A percentile compares a stretch with the other conserved stretches of the same genome.
Evolutionary conservation across 1,140 invertebrate genomes (phyloP).

Genomic region (Ectropis grisescens): DNA sequence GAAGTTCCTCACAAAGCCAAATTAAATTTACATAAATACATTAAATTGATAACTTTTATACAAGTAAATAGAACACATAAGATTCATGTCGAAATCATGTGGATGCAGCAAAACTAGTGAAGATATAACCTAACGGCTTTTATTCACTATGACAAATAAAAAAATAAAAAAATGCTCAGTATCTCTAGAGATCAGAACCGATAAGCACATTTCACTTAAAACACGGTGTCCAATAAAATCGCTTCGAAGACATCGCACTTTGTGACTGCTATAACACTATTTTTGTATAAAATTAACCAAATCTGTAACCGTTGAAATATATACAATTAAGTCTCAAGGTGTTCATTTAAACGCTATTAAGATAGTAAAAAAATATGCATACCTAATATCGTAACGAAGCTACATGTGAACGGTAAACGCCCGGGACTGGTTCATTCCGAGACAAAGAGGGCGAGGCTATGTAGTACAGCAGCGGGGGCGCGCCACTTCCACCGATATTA

Average conservation of each 20-base stretch:
- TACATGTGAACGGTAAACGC: constrained; percentile 57
- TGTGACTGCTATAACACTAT: constrained; percentile 52
- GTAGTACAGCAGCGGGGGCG: constrained; percentile 40
- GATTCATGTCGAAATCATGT: constrained; percentile 48
- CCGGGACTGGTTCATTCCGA: constrained; percentile 28
- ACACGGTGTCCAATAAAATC: constrained; percentile 31
- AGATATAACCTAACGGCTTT: constrained; percentile 25
- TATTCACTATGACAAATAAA: constrained; percentile 34
- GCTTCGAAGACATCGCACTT: constrained; percentile 50
- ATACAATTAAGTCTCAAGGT: constrained; percentile 58
- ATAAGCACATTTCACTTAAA: constrained; percentile 29
- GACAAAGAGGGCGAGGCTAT: constrained; percentile 40
- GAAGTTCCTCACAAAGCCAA: constrained; percentile 66
- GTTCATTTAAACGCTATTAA: constrained; percentile 50
- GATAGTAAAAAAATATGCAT: constrained; percentile 69
- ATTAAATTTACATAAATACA: constrained; percentile 68
- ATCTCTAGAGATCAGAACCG: constrained; percentile 57
- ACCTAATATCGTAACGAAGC: constrained; percentile 66
- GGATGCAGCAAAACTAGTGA: constrained; percentile 34
- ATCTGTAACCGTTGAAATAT: constrained; percentile 63
- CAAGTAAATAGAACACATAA: constrained; percentile 60
- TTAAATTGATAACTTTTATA: constrained; percentile 61
- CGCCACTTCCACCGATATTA: constrained; percentile 29
- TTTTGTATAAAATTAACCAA: constrained; percentile 66
- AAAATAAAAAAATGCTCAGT: constrained; percentile 32